Evolutionary conservation across 2,113 vertebrate genomes (phyloP), one percentile per base, ranked within the genome.

Genomic region (Paradisaea rubra): DNA sequence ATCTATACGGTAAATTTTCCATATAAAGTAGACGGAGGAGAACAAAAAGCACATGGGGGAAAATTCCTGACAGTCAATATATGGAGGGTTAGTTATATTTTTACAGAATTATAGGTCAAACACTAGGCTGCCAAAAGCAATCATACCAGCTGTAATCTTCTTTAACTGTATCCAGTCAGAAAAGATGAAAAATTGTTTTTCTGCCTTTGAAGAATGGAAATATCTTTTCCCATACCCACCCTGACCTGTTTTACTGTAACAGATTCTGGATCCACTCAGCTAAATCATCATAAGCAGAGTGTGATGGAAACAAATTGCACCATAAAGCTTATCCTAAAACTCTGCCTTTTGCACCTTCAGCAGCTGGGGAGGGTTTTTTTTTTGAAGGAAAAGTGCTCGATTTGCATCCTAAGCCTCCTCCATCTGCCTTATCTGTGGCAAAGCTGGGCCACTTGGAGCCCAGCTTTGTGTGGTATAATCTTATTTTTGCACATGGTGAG

Each of bases 141-240:
- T 92, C 88, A 44, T 16, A 71, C 44, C 72, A 86, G 61, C 87
- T 87, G 77, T 92, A 92, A 95, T 91, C 88, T 92, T 47, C 88
- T 96, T 89, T 85, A 84, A 91, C 89, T 92, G 69, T 49, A 88
- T 78, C 91, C 91, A 90, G 64, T 68, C 80, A 88, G 83, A 93
- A 91, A 78, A 94, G 82, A 95, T 86, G 88, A 93, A 88, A 95
- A 94, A 74, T 93, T 93, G 80, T 88, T 96, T 92, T 94, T 70
- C 83, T 90, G 81, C 83, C 86, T 96, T 93, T 93, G 91, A 94
- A 96, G 92, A 70, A 83, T 64, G 64, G 88, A 81, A 95, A 91
- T 88, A 74, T 68, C 68, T 86, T 83, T 64, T 90, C 25, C 91
- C 65, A 47, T 86, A 83, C 64, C 91, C 91, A 44, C 68, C 85